Evolutionary conservation across 2,113 vertebrate genomes (phyloP).

Genomic region (Rynchops niger): DNA sequence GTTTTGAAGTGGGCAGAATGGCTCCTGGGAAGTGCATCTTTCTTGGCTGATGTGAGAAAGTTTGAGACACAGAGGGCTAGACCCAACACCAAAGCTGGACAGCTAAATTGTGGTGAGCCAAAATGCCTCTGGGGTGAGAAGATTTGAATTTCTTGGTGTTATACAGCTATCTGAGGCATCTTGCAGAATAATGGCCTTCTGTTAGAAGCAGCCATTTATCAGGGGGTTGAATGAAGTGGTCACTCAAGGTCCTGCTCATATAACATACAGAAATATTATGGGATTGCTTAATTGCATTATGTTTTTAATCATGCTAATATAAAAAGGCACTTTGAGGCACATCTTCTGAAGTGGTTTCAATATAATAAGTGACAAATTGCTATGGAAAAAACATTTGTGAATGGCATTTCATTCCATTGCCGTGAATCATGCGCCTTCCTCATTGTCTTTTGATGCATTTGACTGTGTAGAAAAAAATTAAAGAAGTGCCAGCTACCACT

Average conservation of each 20-base stretch:
- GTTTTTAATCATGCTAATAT: slow-evolving; percentile 55
- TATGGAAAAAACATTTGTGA: slow-evolving; percentile 54
- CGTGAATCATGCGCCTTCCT: slow-evolving; percentile 40
- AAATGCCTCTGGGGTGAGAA: neutral
- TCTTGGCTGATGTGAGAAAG: neutral
- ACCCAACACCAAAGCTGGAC: neutral
- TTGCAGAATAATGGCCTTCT: neutral
- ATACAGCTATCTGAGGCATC: neutral
- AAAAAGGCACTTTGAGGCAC: slow-evolving; percentile 32
- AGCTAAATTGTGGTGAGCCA: neutral
- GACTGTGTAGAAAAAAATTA: neutral
- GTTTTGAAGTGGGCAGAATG: neutral
- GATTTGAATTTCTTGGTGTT: neutral
- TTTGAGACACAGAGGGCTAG: neutral
- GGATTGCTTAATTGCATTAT: slow-evolving; percentile 31
- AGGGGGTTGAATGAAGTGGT: neutral
- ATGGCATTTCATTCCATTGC: slow-evolving; percentile 29
- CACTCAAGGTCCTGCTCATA: neutral
- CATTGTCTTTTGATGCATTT: slow-evolving; percentile 27
- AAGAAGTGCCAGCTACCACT: neutral
- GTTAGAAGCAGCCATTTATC: neutral
- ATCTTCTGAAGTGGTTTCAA: slow-evolving; percentile 59
- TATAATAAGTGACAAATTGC: slow-evolving; percentile 59
- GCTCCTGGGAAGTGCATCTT: neutral
- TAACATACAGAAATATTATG: slow-evolving; percentile 23